phyloP scores from a whole-genome alignment of 2,888 invertebrate species.

The Crossocerus cetratus region DNA sequence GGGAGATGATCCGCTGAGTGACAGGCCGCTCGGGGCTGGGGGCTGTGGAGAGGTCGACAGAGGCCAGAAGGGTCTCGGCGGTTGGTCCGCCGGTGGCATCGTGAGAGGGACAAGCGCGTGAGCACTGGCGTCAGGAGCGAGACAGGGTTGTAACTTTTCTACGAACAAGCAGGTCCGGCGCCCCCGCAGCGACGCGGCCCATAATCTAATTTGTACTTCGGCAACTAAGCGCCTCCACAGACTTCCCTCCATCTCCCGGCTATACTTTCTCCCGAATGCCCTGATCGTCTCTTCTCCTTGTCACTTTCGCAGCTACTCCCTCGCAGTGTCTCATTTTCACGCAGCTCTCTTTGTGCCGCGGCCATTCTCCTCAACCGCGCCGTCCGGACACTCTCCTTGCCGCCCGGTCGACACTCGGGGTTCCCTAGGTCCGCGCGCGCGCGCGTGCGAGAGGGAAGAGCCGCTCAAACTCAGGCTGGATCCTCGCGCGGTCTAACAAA shows the following conservation, averaged over 20 bases:
- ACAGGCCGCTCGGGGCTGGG: slow-evolving; percentile 32
- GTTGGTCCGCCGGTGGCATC: slow-evolving; percentile 23
- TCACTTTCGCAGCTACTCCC: slow-evolving; percentile 5
- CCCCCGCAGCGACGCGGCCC: slow-evolving; percentile 70
- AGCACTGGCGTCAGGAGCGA: slow-evolving; percentile 43
- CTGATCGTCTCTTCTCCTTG: background rate
- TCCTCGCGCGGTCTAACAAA: slow-evolving; percentile 56
- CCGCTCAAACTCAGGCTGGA: slow-evolving; percentile 27
- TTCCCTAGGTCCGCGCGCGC: slow-evolving; percentile 16
- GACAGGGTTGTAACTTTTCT: slow-evolving; percentile 70
- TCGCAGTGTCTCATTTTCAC: slow-evolving; percentile 11
- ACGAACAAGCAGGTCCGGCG: slow-evolving; percentile 60
- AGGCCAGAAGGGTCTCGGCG: slow-evolving; percentile 39
- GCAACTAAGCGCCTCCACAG: slow-evolving; percentile 59
- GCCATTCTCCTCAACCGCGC: slow-evolving; percentile 26
- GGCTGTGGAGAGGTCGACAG: slow-evolving; percentile 24
- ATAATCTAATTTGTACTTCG: slow-evolving; percentile 74
- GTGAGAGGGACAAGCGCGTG: slow-evolving; percentile 46
- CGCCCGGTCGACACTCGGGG: slow-evolving; percentile 43
- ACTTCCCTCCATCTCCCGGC: slow-evolving; percentile 20
- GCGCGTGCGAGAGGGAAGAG: no score
- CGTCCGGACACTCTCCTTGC: slow-evolving; percentile 32
- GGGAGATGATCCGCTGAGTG: slow-evolving; percentile 50
- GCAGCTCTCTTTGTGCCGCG: slow-evolving; percentile 28
- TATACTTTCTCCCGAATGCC: background rate